Evolutionary conservation across 2,113 vertebrate genomes (phyloP), one percentile per base, ranked within the genome.

Genomic region (Amphiprion percula): DNA sequence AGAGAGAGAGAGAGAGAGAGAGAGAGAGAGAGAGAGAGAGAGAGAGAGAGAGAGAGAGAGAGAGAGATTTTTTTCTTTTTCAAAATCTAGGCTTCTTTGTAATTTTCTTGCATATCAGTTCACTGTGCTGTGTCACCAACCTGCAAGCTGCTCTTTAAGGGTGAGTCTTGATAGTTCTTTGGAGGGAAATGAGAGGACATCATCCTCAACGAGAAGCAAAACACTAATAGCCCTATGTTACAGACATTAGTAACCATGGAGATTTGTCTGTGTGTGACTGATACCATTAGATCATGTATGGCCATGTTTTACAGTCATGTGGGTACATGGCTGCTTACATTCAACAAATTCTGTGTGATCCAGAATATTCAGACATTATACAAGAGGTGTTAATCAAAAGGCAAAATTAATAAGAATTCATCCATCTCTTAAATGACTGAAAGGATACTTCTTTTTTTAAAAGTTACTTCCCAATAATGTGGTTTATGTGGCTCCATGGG

Each of bases 221-320:
- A 74, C 50, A 54, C 47, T 61, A 80, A 84, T 24, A 75, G 66
- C n/a, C 68, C 59, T 37, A 58, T 70, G 67, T 52, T 70, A 64
- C 16, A 63, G 58, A 41, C 76, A 84, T 83, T 82, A 80, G 80
- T 84, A 67, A 80, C 80, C 75, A 86, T 82, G 65, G 79, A 64
- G 65, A 79, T 66, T 46, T 44, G 49, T 65, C 54, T 62, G 63
- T 62, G 59, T 24, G 46, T 23, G 28, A 47, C 28, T 54, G 28
- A 39, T 54, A 50, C 10, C 24, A 26, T 56, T 83, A 9, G 5
- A 50, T 54, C 47, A 49, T 19, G 14, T 63, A 33, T 26, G 30
- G 24, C 30, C 4, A 56, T 44, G 50, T 58, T 64, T 68, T 54
- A 5, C 16, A 62, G 30, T n/a, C 28, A 24, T 24, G 26, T 33